phyloP scores from a whole-genome alignment of 1,140 invertebrate genomes.

The Drosophila burlai region DNA sequence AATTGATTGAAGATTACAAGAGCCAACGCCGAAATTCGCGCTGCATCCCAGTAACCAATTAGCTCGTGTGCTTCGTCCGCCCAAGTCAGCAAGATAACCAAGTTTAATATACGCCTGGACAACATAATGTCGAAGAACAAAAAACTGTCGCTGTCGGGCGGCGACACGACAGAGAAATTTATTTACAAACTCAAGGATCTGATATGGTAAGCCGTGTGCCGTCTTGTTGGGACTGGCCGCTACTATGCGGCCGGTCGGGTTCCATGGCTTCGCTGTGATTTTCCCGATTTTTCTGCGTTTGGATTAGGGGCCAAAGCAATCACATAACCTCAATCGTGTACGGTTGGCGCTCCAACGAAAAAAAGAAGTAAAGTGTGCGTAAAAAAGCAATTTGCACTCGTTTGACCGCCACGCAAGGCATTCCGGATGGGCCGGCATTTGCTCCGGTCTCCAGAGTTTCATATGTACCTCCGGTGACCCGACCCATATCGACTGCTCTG shows the following conservation, averaged over 20 bases:
- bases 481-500: constrained; percentile 5
- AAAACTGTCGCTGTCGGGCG: constrained; percentile 81
- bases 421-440: constrained; percentile 12
- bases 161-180: constrained; percentile 77
- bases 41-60: constrained; percentile 24
- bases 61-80: constrained; percentile 46
- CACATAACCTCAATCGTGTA: constrained; percentile 72
- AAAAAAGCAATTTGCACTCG: constrained; percentile 46
- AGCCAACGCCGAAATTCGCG: constrained; percentile 43
- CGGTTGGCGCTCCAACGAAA: constrained; percentile 45
- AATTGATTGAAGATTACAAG: constrained; percentile 33
- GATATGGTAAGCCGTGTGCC: constrained; percentile 74
- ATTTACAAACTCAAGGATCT: constrained; percentile 84
- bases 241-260: neutral
- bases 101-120: constrained; percentile 81
- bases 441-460: constrained; percentile 4
- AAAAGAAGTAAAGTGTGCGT: constrained; percentile 44
- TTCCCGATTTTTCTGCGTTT: neutral
- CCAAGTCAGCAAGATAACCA: constrained; percentile 74
- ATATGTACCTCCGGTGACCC: constrained; percentile 9
- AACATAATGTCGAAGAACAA: constrained; percentile 84
- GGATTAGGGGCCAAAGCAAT: constrained; percentile 35
- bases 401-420: constrained; percentile 17
- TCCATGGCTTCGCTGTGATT: neutral
- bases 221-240: neutral